phyloP scores from a whole-genome alignment of 2,888 invertebrate genomes.

The Campoletis raptor region DNA sequence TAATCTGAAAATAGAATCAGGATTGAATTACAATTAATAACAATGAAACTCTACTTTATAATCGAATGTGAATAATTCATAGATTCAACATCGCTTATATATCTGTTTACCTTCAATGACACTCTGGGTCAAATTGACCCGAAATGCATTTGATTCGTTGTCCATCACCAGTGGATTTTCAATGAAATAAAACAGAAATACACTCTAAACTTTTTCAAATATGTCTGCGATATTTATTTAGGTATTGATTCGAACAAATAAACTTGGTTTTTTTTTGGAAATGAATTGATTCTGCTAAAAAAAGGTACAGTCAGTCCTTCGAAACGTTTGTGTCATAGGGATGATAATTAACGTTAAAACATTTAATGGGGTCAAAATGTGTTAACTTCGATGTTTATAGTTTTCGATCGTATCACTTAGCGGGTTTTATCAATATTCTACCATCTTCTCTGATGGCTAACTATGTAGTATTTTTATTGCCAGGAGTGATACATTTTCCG shows the following conservation, averaged over 20 bases:
- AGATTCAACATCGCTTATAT: background rate
- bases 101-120: background rate
- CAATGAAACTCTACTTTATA: background rate
- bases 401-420: background rate
- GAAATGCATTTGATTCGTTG: too few relatives aligned
- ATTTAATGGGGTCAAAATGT: too few relatives aligned
- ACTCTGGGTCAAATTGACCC: background rate
- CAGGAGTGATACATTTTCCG: conserved; percentile 7
- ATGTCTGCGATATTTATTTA: too few relatives aligned
- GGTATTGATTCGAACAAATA: too few relatives aligned
- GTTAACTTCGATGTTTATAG: background rate
- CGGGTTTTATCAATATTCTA: conserved; percentile 8
- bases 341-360: too few relatives aligned
- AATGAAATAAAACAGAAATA: too few relatives aligned
- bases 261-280: too few relatives aligned
- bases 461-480: background rate
- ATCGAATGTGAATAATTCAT: background rate
- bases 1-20: background rate
- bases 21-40: background rate
- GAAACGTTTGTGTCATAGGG: too few relatives aligned
- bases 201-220: too few relatives aligned
- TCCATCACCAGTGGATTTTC: too few relatives aligned
- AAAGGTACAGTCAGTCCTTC: too few relatives aligned
- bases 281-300: too few relatives aligned
- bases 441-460: background rate